Percentiles rank a stretch among this genome's conserved stretches.
Evolutionary conservation across 2,888 invertebrate genomes (phyloP).

Genomic region (Diarsia mendica): DNA sequence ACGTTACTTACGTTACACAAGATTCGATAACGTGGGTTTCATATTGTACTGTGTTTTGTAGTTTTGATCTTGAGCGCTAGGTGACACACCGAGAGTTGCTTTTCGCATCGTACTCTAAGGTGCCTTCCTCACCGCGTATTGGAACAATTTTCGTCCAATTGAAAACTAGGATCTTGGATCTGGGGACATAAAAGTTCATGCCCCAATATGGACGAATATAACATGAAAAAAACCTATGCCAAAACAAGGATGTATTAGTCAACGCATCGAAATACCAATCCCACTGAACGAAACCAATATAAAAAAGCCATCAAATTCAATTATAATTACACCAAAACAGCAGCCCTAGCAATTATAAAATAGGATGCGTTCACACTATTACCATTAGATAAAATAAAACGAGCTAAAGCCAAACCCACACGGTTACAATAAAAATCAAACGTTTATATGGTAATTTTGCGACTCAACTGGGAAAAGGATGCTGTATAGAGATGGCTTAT

Average conservation of each 20-base stretch:
- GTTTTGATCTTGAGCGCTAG: background rate
- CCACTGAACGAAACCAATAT: background rate
- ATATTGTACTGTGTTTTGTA: background rate
- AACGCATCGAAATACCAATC: background rate
- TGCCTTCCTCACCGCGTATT: too few relatives aligned
- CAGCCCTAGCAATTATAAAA: slow-evolving; percentile 40
- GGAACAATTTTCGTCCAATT: background rate
- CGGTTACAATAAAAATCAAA: slow-evolving; percentile 32
- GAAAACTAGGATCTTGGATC: background rate
- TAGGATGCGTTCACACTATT: slow-evolving; percentile 39
- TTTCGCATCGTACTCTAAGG: background rate
- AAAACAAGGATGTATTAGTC: background rate
- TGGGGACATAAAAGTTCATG: background rate
- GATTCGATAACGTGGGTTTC: background rate
- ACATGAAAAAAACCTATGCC: background rate
- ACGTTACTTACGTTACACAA: background rate
- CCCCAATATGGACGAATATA: background rate
- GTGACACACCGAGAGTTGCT: background rate
- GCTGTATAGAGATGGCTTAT: slow-evolving; percentile 31
- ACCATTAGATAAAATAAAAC: slow-evolving; percentile 24
- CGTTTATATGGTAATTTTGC: slow-evolving; percentile 49
- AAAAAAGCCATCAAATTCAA: background rate
- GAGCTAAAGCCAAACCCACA: slow-evolving; percentile 43
- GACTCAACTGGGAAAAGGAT: slow-evolving; percentile 25
- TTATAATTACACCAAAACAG: background rate